These are phyloP conservation scores for Pleuronectes platessa DNA, from an alignment of 2,113 vertebrate genomes.

Conservation along the genomic window DNA sequence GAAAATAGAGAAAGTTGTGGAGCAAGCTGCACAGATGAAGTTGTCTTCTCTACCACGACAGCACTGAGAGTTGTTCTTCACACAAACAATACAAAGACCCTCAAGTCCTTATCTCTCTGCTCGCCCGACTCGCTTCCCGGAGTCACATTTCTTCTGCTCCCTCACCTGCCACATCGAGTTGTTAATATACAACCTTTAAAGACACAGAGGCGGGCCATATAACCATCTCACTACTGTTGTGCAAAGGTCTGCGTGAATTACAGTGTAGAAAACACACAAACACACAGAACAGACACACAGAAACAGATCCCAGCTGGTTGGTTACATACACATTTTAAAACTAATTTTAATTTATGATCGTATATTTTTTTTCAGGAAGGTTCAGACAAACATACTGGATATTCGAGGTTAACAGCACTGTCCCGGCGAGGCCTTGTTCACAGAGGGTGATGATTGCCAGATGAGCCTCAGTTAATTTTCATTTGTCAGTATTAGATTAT, in stretches of 20 bases:
- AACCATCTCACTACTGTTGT: conserved; percentile 27
- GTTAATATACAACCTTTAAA: conserved; percentile 81
- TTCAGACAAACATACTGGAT: neutral
- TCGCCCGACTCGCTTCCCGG: neutral
- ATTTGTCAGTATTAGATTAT: too few relatives aligned
- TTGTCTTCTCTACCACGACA: too few relatives aligned
- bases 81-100: too few relatives aligned
- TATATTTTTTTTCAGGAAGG: neutral
- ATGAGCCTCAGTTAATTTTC: too few relatives aligned
- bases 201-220: conserved; percentile 41
- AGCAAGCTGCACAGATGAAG: too few relatives aligned
- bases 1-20: neutral
- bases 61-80: too few relatives aligned
- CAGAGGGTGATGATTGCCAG: too few relatives aligned
- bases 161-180: conserved; percentile 22
- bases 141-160: conserved; percentile 26
- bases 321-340: neutral
- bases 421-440: neutral
- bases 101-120: neutral
- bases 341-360: neutral
- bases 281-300: neutral
- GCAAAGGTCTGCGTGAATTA: conserved; percentile 48
- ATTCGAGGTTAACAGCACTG: neutral
- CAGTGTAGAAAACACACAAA: conserved; percentile 7
- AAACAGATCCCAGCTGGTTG: neutral